Evolutionary conservation across 2,888 invertebrate genomes (phyloP), one percentile per base, ranked within the genome.

Genomic region (Himalopsyche anomala): DNA sequence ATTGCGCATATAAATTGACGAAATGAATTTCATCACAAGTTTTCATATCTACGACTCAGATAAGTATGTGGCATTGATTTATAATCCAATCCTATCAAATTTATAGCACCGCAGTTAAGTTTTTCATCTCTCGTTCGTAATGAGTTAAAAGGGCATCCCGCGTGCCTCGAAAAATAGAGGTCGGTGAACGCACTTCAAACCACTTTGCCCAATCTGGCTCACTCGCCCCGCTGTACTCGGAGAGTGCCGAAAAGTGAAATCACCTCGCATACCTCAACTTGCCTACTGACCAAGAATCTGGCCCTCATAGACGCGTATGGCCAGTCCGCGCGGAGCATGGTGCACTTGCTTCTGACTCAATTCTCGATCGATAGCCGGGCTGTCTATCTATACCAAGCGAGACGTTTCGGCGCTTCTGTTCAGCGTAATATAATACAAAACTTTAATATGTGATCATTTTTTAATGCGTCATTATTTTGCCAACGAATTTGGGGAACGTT

Each of bases 201-300:
- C 28, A 62, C 62, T 62, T 28, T 28, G 62, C 36, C 74, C 74
- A 12, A 74, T 74, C 36, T 74, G 74, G 38, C 74, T 74, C 74
- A 74, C 38, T 51, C 36, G 38, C 19, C 19, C 74, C 62, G 62
- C 28, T 62, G 62, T 62, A 62, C 62, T 62, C 28, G 62, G 74
- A 15, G 74, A 51, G 28, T 36, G 74, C 74, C 38, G 74, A 74
- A 74, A 74, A 74, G 74, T 74, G 74, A 74, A 74, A 74, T 74
- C 74, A 38, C 12, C 74, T 74, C 74, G 74, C 74, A 74, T 74
- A 74, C 74, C 74, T 74, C 74, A 36, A 36, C 15, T 74, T 36
- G 36, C 74, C 74, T 36, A 36, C 74, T 74, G 74, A 74, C 74
- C 74, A 36, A 74, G 69, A 69, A 38, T 74, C 74, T 74, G 74